A percentile compares a stretch with the other conserved stretches of the same genome.
These are phyloP conservation scores for Macrotrachela quadricornifera DNA, from an alignment of 1,140 invertebrate species.

Conservation along the genomic window DNA sequence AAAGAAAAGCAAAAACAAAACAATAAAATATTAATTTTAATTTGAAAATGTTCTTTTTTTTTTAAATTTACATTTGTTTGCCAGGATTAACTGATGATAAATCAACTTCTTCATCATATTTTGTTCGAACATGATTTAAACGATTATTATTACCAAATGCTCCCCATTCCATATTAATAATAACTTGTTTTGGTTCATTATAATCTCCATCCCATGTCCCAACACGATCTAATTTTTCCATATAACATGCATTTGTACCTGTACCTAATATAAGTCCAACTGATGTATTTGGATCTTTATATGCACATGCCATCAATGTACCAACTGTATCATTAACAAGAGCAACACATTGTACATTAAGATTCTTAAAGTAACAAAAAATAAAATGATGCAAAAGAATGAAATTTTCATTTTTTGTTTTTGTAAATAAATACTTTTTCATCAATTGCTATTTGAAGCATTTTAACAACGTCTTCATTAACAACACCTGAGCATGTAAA, in stretches of 20 bases:
- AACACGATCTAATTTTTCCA: constrained; percentile 58
- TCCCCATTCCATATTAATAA: constrained; percentile 90
- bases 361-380: background rate
- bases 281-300: constrained; percentile 6
- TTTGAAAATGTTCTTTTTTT: background rate
- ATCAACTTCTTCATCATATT: constrained; percentile 68
- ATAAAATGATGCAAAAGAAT: background rate
- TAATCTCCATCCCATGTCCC: constrained; percentile 15
- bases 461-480: constrained; percentile 58
- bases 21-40: too few relatives aligned
- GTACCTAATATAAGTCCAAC: constrained; percentile 42
- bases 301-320: constrained; percentile 8
- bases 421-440: constrained; percentile 33
- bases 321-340: constrained; percentile 10
- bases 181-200: constrained; percentile 36
- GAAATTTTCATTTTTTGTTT: background rate
- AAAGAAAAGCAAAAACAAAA: too few relatives aligned
- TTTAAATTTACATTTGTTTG: constrained; percentile 6
- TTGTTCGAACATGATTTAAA: constrained; percentile 62
- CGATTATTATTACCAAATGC: constrained; percentile 75
- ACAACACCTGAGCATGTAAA: constrained; percentile 71
- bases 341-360: constrained; percentile 8
- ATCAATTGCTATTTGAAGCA: constrained; percentile 57
- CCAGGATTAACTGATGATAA: constrained; percentile 47
- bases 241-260: constrained; percentile 88